Conservation (phyloP, 2,797 vertebrate genomes). For the Urophycis tenuis region DNA sequence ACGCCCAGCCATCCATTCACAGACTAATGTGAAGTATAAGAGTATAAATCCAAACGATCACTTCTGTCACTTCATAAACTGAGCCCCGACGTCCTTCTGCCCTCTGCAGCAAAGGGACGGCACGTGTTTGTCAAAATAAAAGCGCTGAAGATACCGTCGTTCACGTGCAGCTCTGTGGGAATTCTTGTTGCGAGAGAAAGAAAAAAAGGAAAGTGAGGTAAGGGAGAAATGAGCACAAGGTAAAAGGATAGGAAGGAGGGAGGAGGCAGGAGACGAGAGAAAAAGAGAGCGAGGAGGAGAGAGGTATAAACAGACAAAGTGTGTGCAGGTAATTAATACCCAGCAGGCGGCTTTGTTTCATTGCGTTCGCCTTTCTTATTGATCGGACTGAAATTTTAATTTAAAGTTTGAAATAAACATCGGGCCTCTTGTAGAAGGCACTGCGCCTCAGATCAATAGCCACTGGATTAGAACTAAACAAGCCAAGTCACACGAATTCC, state of each 20-base stretch:
- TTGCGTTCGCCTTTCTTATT: constrained; percentile 56
- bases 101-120: background rate
- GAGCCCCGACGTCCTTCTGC: background rate
- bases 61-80: background rate
- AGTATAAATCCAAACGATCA: background rate
- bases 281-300: background rate
- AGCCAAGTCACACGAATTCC: constrained; percentile 69
- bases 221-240: background rate
- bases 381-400: constrained; percentile 65
- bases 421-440: constrained; percentile 59
- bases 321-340: constrained; percentile 55
- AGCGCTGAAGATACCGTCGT: background rate
- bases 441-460: constrained; percentile 71
- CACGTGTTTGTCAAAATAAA: background rate
- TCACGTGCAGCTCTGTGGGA: background rate
- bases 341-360: constrained; percentile 51
- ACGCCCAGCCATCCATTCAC: background rate
- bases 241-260: too few species aligned
- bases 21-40: background rate
- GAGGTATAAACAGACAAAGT: constrained; percentile 10
- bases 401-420: constrained; percentile 69
- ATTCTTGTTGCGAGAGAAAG: background rate
- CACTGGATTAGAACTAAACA: constrained; percentile 76
- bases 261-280: background rate
- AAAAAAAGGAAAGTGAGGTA: background rate